Conservation (phyloP, 2,888 invertebrate species). For the Hyppa rectilinea region DNA sequence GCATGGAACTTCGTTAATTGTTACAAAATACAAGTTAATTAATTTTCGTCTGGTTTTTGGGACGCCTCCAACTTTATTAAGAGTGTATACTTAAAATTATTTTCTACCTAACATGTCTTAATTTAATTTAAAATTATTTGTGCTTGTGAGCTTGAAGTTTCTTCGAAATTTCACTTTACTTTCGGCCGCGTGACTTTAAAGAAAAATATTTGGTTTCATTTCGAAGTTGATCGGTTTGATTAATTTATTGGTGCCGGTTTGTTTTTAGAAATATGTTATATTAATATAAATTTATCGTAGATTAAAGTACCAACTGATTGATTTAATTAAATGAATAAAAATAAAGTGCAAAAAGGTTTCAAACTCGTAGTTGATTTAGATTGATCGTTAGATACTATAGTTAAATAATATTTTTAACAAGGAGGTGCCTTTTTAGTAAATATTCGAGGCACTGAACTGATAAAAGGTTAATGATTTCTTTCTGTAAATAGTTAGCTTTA, state of each 20-base stretch:
- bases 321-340: neutral
- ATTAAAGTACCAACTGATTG: neutral
- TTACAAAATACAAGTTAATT: constrained; percentile 69
- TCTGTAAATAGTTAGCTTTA: too few species aligned
- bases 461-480: too few species aligned
- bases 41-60: constrained; percentile 67
- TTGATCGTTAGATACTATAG: too few species aligned
- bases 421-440: too few species aligned
- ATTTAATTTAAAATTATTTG: constrained; percentile 62
- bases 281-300: neutral
- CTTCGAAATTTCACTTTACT: constrained; percentile 4
- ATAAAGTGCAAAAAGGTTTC: too few species aligned
- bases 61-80: constrained; percentile 52
- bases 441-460: neutral
- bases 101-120: constrained; percentile 56
- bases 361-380: too few species aligned
- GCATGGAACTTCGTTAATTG: constrained; percentile 67
- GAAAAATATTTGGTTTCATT: constrained; percentile 51
- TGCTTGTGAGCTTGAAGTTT: constrained; percentile 46
- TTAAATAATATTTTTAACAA: neutral
- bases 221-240: constrained; percentile 26
- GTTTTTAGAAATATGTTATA: neutral
- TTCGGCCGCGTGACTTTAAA: constrained; percentile 28
- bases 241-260: constrained; percentile 4
- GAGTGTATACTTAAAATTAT: constrained; percentile 51